A percentile compares a stretch with the other conserved stretches of the same genome.
Conservation (phyloP, 2,113 vertebrate species). For the Caretta caretta region DNA sequence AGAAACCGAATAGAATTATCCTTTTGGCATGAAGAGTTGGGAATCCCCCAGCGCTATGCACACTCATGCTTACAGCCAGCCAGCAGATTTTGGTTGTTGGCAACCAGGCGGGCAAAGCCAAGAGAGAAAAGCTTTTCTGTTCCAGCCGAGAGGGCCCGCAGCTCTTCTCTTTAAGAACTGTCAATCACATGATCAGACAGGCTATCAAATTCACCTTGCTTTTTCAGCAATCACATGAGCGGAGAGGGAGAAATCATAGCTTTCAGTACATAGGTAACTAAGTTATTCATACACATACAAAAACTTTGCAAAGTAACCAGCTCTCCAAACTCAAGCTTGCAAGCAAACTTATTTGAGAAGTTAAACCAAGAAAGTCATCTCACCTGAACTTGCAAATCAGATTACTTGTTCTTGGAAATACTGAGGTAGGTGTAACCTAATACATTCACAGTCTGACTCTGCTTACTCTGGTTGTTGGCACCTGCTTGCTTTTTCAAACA, state of each 20-base stretch:
- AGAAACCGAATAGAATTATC: background rate
- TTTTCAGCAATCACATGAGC: background rate
- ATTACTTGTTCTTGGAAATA: conserved; percentile 42
- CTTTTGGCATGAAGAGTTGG: background rate
- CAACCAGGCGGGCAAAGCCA: background rate
- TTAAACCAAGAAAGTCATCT: background rate
- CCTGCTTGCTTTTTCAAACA: conserved; percentile 33
- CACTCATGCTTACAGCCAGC: background rate
- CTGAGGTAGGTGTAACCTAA: conserved; percentile 41
- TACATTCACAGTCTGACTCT: conserved; percentile 4
- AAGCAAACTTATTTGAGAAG: background rate
- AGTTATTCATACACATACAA: background rate
- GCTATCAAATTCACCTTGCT: background rate
- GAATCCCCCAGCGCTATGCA: background rate
- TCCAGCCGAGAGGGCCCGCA: background rate
- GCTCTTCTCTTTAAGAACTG: background rate
- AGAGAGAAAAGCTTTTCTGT: background rate
- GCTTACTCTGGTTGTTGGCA: background rate
- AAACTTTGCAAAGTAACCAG: background rate
- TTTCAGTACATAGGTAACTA: background rate
- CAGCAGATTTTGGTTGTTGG: background rate
- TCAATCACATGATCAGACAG: background rate
- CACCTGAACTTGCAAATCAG: background rate
- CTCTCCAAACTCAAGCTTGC: background rate
- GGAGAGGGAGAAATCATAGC: background rate